phyloP scores from a whole-genome alignment of 1,140 invertebrate genomes.

The Zaprionus gabonicus region DNA sequence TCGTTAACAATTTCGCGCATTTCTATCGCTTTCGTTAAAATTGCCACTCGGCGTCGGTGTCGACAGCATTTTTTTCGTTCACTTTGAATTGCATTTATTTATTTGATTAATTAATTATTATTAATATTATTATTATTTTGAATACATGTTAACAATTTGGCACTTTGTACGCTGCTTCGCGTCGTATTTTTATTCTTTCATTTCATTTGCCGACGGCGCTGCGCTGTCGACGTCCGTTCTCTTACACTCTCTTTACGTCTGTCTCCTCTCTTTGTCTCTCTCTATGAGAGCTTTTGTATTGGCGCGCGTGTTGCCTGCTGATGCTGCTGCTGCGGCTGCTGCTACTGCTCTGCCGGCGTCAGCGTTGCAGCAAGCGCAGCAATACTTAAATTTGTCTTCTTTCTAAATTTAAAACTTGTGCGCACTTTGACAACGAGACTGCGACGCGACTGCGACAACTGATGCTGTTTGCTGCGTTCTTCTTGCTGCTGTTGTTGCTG shows the following conservation, averaged over 20 bases:
- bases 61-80: conserved; percentile 10
- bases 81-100: conserved; percentile 31
- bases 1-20: conserved; percentile 1
- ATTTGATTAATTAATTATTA: conserved; percentile 13
- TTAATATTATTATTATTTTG: conserved; percentile 27
- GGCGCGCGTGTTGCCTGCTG: conserved; percentile 54
- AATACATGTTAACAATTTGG: conserved; percentile 57
- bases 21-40: background rate
- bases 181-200: conserved; percentile 29
- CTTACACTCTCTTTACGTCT: background rate
- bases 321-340: conserved; percentile 7
- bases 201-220: conserved; percentile 43
- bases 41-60: background rate
- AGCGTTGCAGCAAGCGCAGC: conserved; percentile 24
- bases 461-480: conserved; percentile 1
- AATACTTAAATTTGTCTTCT: conserved; percentile 46
- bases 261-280: background rate
- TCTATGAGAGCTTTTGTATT: conserved; percentile 43
- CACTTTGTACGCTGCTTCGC: conserved; percentile 38
- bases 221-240: background rate
- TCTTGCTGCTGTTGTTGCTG: conserved; percentile 49
- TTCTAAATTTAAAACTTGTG: conserved; percentile 46
- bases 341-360: conserved; percentile 12
- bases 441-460: conserved; percentile 5
- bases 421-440: conserved; percentile 22